Percentiles rank a stretch among this genome's conserved stretches.
phyloP scores from a whole-genome alignment of 2,113 vertebrate species.

The Stigmatopora argus region DNA sequence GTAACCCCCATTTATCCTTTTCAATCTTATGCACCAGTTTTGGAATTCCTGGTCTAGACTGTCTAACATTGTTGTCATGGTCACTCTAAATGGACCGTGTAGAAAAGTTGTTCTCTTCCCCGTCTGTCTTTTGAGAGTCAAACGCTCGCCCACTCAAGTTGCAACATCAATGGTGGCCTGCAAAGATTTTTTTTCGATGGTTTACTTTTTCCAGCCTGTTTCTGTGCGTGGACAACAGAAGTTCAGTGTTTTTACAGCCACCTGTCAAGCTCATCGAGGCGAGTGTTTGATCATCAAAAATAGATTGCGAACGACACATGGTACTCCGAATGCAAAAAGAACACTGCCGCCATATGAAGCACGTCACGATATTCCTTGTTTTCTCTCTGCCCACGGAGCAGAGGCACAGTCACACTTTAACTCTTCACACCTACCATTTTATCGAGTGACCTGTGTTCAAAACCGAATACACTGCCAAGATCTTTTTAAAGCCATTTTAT shows the following conservation, averaged over 20 bases:
- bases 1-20: neutral
- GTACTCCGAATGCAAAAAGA: slow-evolving; percentile 40
- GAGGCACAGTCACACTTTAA: slow-evolving; percentile 14
- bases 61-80: slow-evolving; percentile 42
- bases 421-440: slow-evolving; percentile 17
- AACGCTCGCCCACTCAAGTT: slow-evolving; percentile 16
- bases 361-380: slow-evolving; percentile 19
- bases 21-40: neutral
- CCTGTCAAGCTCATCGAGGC: slow-evolving; percentile 27
- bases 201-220: slow-evolving; percentile 6
- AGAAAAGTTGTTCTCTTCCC: slow-evolving; percentile 29
- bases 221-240: slow-evolving; percentile 17
- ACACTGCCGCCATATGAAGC: slow-evolving; percentile 47
- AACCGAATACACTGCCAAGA: slow-evolving; percentile 15
- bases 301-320: slow-evolving; percentile 47
- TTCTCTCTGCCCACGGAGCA: slow-evolving; percentile 5
- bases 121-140: slow-evolving; percentile 41
- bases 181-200: slow-evolving; percentile 2
- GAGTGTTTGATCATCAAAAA: slow-evolving; percentile 50
- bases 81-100: slow-evolving; percentile 31
- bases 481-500: neutral
- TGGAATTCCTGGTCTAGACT: slow-evolving; percentile 23
- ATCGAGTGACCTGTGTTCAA: slow-evolving; percentile 16
- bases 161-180: slow-evolving; percentile 7
- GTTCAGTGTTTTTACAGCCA: slow-evolving; percentile 28